Conservation (phyloP, 2,888 invertebrate genomes). For the Diloba caeruleocephala region DNA sequence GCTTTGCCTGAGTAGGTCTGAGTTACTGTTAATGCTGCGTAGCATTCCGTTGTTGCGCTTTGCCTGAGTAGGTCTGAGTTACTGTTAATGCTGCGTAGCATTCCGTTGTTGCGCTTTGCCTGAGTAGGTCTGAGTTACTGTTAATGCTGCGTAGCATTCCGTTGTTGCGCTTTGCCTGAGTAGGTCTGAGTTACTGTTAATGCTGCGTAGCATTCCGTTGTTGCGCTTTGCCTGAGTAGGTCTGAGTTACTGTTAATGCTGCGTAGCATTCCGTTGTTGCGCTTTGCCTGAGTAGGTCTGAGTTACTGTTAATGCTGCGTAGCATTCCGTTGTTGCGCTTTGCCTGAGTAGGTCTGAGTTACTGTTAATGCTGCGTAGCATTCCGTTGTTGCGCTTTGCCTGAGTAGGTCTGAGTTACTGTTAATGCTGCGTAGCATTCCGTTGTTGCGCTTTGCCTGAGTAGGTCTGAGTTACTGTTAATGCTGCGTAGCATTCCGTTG, state of each 20-base stretch:
- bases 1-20: too few relatives aligned
- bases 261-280: constrained; percentile 3
- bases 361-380: not conserved
- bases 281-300: too few relatives aligned
- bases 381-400: constrained; percentile 14
- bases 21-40: constrained; percentile 1
- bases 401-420: too few relatives aligned
- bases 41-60: constrained; percentile 11
- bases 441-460: constrained; percentile 19
- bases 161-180: constrained; percentile 19
- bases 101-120: constrained; percentile 14
- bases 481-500: not conserved
- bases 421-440: not conserved
- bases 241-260: too few relatives aligned
- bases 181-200: too few relatives aligned
- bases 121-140: too few relatives aligned
- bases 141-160: not conserved
- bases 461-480: too few relatives aligned
- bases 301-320: constrained; percentile 1
- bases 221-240: constrained; percentile 17
- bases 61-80: too few relatives aligned
- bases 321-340: constrained; percentile 11
- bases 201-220: not conserved
- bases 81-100: not conserved
- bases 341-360: too few relatives aligned